A percentile compares a stretch with the other conserved stretches of the same genome.
Conservation (phyloP, 2,113 vertebrate genomes). For the Brachyhypopomus gauderio region DNA sequence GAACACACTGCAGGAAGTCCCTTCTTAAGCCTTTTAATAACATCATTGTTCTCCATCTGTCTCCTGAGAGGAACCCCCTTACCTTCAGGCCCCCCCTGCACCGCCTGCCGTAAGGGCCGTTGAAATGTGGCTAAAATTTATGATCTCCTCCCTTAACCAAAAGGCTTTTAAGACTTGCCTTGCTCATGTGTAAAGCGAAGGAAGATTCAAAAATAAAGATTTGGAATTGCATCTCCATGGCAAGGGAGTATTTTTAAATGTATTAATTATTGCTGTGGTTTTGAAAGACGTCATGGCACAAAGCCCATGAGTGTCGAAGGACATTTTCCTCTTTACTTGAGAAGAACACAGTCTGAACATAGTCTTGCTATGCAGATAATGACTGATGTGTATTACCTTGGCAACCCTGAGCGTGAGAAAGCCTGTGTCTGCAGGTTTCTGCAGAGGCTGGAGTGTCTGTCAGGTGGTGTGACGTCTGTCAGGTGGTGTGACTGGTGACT, state of each 20-base stretch:
- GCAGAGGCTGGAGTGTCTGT: conserved; percentile 28
- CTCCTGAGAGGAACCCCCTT: background rate
- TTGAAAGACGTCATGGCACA: conserved; percentile 35
- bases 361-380: conserved; percentile 51
- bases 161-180: conserved; percentile 46
- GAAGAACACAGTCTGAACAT: conserved; percentile 50
- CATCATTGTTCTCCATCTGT: conserved; percentile 33
- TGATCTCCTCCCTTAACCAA: conserved; percentile 53
- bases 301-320: conserved; percentile 27
- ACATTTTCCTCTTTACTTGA: conserved; percentile 26
- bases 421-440: conserved; percentile 32
- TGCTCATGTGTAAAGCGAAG: conserved; percentile 17
- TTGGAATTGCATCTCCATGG: conserved; percentile 35
- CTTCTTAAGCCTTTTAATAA: conserved; percentile 3
- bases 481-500: background rate
- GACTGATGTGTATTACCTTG: conserved; percentile 28
- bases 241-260: conserved; percentile 10
- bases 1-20: background rate
- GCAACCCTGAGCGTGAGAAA: conserved; percentile 35
- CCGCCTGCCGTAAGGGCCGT: background rate
- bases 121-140: conserved; percentile 53
- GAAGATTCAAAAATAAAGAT: conserved; percentile 49
- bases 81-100: conserved; percentile 9
- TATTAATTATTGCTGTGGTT: conserved; percentile 9
- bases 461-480: too few species aligned